Evolutionary conservation across 2,888 invertebrate genomes (phyloP).

Genomic region (Dexiosoma caninum): DNA sequence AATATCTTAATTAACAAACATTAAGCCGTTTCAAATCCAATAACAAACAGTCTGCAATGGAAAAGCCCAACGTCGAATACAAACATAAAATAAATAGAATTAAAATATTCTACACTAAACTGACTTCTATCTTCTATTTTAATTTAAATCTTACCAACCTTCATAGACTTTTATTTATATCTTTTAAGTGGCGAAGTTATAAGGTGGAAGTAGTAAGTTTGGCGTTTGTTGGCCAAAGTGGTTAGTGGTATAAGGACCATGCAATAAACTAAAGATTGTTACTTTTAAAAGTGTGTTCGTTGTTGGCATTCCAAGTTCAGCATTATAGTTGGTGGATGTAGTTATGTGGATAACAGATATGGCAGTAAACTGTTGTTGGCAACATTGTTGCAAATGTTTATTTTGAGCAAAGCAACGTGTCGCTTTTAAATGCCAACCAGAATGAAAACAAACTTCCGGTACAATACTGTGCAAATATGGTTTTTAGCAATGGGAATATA

Average conservation of each 20-base stretch:
- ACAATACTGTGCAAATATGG: slow-evolving; percentile 16
- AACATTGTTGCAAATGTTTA: slow-evolving; percentile 46
- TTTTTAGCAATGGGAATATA: not conserved
- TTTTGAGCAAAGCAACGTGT: not conserved
- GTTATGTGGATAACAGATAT: slow-evolving; percentile 21
- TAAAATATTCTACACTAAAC: slow-evolving; percentile 34
- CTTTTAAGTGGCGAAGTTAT: not conserved
- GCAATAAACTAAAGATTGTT: not conserved
- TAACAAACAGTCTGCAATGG: slow-evolving; percentile 6
- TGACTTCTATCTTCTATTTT: slow-evolving; percentile 43
- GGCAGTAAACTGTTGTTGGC: slow-evolving; percentile 22
- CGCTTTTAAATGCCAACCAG: slow-evolving; percentile 6
- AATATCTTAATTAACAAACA: slow-evolving; percentile 71
- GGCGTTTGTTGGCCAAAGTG: not conserved
- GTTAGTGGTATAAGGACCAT: too few relatives aligned
- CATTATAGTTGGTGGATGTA: slow-evolving; percentile 15
- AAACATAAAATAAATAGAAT: not conserved
- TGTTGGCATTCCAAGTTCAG: not conserved
- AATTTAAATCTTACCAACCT: slow-evolving; percentile 44
- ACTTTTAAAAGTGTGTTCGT: not conserved
- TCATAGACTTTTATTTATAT: not conserved
- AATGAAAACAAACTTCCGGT: slow-evolving; percentile 12
- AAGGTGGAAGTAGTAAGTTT: not conserved
- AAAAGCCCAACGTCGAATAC: not conserved
- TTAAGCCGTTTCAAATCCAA: slow-evolving; percentile 62